Conservation (phyloP, 92 coral and sea anemone genomes). For the Pocillopora grandis region DNA sequence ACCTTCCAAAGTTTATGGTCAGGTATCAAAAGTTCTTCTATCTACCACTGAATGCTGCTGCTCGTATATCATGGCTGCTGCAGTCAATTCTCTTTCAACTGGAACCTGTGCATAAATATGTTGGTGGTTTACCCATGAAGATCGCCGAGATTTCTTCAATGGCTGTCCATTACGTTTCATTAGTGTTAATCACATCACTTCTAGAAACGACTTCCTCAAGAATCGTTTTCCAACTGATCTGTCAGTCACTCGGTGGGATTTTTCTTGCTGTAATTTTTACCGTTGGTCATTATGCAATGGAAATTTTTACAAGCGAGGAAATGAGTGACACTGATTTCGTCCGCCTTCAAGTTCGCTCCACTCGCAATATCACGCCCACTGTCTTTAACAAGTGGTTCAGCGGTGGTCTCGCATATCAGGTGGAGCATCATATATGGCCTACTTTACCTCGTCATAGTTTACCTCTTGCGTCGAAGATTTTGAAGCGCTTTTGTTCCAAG, state of each 20-base stretch:
- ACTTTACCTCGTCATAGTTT: slow-evolving; percentile 32
- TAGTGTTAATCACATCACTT: slow-evolving; percentile 9
- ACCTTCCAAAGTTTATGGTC: slow-evolving; percentile 25
- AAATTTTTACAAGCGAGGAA: slow-evolving; percentile 19
- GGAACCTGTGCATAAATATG: slow-evolving; percentile 13
- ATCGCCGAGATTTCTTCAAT: slow-evolving; percentile 21
- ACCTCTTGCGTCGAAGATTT: slow-evolving; percentile 32
- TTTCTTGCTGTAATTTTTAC: not conserved
- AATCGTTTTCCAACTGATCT: not conserved
- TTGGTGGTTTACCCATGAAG: slow-evolving; percentile 22
- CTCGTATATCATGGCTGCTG: slow-evolving; percentile 15
- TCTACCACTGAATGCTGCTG: slow-evolving; percentile 22
- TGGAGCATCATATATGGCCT: slow-evolving; percentile 33
- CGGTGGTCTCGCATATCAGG: slow-evolving; percentile 34
- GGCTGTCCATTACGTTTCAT: slow-evolving; percentile 5
- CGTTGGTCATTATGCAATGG: slow-evolving; percentile 31
- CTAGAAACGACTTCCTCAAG: slow-evolving; percentile 23
- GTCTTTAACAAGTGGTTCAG: slow-evolving; percentile 34
- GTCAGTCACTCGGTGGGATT: slow-evolving; percentile 17
- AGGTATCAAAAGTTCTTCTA: slow-evolving; percentile 25
- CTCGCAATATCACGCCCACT: slow-evolving; percentile 22
- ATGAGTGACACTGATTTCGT: slow-evolving; percentile 9
- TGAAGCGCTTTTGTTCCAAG: slow-evolving; percentile 24
- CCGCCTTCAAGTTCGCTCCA: slow-evolving; percentile 27
- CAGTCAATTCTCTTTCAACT: slow-evolving; percentile 20